phyloP scores from a whole-genome alignment of 2,797 vertebrate species.

The Ptychobarbus kaznakovi region DNA sequence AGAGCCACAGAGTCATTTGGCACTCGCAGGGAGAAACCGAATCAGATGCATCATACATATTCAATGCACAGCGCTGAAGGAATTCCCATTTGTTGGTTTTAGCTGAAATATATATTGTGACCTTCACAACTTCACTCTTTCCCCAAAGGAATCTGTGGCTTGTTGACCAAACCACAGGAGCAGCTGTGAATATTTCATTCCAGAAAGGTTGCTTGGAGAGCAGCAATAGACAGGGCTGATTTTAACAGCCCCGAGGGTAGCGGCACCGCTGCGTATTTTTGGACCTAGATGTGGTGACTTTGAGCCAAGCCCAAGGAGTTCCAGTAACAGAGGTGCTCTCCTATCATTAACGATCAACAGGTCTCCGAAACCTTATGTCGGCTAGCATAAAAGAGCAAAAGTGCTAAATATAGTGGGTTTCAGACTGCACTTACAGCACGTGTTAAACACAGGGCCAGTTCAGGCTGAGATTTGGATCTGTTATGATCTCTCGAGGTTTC shows the following conservation, averaged over 20 bases:
- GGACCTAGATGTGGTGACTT: constrained; percentile 58
- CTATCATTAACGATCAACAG: constrained; percentile 59
- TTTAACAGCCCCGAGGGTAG: constrained; percentile 64
- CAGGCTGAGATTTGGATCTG: constrained; percentile 72
- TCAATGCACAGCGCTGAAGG: constrained; percentile 51
- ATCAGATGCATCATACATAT: constrained; percentile 61
- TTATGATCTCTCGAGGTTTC: constrained; percentile 78
- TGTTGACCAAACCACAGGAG: constrained; percentile 79
- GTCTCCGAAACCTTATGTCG: constrained; percentile 57
- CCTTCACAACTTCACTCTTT: constrained; percentile 81
- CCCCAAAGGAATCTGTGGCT: constrained; percentile 78
- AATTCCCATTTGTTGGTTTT: constrained; percentile 74
- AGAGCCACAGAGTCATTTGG: constrained; percentile 63
- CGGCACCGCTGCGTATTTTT: constrained; percentile 65
- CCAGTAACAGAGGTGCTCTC: constrained; percentile 71
- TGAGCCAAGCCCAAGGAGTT: constrained; percentile 73
- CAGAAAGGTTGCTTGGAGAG: constrained; percentile 62
- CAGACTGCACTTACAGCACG: constrained; percentile 33
- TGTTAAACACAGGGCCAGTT: constrained; percentile 59
- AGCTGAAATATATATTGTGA: constrained; percentile 79
- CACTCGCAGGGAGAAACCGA: constrained; percentile 68
- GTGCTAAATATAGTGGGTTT: constrained; percentile 66
- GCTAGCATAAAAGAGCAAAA: constrained; percentile 51
- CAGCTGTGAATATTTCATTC: constrained; percentile 83
- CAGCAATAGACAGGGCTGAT: constrained; percentile 58